Conservation (phyloP, 2,797 vertebrate species). For the Hippopotamyrus pictus region DNA sequence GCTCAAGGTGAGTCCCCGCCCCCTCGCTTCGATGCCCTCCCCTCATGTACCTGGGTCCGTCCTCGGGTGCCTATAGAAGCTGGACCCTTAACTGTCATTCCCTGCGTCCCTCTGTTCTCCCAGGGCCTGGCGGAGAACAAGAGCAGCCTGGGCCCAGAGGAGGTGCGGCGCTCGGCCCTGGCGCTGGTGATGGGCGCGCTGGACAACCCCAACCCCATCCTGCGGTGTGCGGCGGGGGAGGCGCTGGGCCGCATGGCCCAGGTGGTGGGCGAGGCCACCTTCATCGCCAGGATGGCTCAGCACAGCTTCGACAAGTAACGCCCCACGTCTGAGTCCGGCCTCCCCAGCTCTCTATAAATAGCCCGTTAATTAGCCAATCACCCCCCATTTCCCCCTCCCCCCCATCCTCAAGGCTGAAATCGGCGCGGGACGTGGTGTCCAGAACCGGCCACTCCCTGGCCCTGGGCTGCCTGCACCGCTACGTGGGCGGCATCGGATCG, state of each 20-base stretch:
- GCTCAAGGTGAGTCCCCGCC: constrained; percentile 72
- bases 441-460: constrained; percentile 95
- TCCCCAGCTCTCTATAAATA: not conserved
- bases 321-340: not conserved
- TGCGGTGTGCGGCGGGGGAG: constrained; percentile 94
- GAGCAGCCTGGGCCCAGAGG: constrained; percentile 91
- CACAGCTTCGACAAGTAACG: constrained; percentile 95
- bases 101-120: not conserved
- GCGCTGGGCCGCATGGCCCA: constrained; percentile 98
- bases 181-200: constrained; percentile 94
- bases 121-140: constrained; percentile 98
- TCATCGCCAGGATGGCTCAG: constrained; percentile 97
- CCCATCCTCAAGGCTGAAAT: constrained; percentile 76
- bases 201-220: constrained; percentile 95
- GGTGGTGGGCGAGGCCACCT: constrained; percentile 93
- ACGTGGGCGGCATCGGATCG: constrained; percentile 95
- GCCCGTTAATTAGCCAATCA: not conserved
- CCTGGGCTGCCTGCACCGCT: constrained; percentile 95
- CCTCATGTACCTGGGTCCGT: not conserved
- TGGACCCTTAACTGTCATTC: not conserved
- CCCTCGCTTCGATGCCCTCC: not conserved
- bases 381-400: not conserved
- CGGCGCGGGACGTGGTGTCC: constrained; percentile 95
- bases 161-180: constrained; percentile 92
- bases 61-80: not conserved